Evolutionary conservation across 2,797 vertebrate genomes (phyloP).

Genomic region (Cirrhinus mrigala): DNA sequence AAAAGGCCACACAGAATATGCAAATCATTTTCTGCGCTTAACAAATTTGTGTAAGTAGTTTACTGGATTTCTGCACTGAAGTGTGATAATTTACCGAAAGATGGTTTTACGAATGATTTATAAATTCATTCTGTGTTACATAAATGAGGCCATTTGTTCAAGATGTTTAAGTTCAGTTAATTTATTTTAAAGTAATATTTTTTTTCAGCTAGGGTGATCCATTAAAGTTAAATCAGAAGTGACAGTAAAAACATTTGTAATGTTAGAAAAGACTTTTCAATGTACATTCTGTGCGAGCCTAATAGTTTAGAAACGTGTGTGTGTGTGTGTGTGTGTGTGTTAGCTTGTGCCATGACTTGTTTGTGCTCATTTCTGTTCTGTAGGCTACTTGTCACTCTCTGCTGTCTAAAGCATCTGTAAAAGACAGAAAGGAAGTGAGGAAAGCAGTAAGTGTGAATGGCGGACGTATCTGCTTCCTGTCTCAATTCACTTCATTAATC

Average conservation of each 20-base stretch:
- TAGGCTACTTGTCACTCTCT: slow-evolving; percentile 99
- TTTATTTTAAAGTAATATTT: not conserved
- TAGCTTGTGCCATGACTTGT: slow-evolving; percentile 87
- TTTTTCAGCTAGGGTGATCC: not conserved
- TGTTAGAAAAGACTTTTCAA: not conserved
- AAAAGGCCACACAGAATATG: not conserved
- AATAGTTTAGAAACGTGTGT: not conserved
- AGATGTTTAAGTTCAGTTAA: too few relatives aligned
- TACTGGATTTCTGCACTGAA: not conserved
- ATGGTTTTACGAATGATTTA: not conserved
- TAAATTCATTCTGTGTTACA: not conserved
- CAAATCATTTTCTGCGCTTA: not conserved
- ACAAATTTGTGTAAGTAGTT: not conserved
- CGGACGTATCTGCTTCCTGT: slow-evolving; percentile 30
- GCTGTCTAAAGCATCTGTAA: slow-evolving; percentile 99
- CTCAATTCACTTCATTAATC: slow-evolving; percentile 46
- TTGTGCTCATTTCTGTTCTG: slow-evolving; percentile 99
- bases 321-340: not conserved
- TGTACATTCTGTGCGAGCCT: not conserved
- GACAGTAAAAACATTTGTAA: not conserved
- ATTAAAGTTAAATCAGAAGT: not conserved
- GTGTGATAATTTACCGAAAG: not conserved
- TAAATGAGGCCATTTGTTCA: not conserved
- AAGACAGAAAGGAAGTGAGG: slow-evolving; percentile 99
- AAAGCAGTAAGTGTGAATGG: slow-evolving; percentile 96